phyloP scores from a whole-genome alignment of 2,113 vertebrate genomes.

The Ancistrus triradiatus region DNA sequence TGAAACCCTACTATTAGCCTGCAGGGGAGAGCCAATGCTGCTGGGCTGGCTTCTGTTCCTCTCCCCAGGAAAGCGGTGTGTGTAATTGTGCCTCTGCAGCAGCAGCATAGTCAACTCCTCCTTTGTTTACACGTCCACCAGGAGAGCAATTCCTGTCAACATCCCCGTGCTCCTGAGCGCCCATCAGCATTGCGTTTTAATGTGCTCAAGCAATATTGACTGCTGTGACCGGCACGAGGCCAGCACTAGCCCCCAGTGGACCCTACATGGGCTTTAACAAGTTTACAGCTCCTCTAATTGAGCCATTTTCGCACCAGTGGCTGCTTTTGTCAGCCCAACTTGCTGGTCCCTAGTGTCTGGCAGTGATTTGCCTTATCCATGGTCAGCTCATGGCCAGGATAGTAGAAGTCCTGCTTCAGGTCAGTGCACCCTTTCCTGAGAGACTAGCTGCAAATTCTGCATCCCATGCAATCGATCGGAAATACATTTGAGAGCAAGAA shows the following conservation, averaged over 20 bases:
- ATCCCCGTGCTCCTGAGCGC: constrained; percentile 54
- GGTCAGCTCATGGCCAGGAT: constrained; percentile 42
- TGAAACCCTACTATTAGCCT: constrained; percentile 57
- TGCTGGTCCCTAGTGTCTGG: constrained; percentile 44
- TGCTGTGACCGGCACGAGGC: constrained; percentile 20
- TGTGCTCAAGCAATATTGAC: constrained; percentile 66
- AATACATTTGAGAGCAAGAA: background rate
- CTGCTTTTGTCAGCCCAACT: constrained; percentile 60
- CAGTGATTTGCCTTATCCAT: constrained; percentile 46
- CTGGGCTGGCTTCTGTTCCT: constrained; percentile 52
- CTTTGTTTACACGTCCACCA: constrained; percentile 69
- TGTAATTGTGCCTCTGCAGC: constrained; percentile 66
- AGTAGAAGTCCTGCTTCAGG: constrained; percentile 48
- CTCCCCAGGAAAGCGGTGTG: constrained; percentile 57
- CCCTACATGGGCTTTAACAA: constrained; percentile 58
- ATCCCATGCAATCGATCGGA: constrained; percentile 22
- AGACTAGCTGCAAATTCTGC: constrained; percentile 21
- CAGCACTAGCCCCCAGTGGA: constrained; percentile 38
- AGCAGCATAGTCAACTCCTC: constrained; percentile 52
- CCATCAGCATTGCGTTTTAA: constrained; percentile 64
- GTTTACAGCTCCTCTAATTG: constrained; percentile 67
- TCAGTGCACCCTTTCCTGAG: constrained; percentile 40
- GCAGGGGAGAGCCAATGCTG: constrained; percentile 43
- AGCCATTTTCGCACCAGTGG: constrained; percentile 67
- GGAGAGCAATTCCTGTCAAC: constrained; percentile 64